Percentiles rank a stretch among this genome's conserved stretches.
Conservation (phyloP, 2,888 invertebrate genomes). For the Drosophila nigricruria region DNA sequence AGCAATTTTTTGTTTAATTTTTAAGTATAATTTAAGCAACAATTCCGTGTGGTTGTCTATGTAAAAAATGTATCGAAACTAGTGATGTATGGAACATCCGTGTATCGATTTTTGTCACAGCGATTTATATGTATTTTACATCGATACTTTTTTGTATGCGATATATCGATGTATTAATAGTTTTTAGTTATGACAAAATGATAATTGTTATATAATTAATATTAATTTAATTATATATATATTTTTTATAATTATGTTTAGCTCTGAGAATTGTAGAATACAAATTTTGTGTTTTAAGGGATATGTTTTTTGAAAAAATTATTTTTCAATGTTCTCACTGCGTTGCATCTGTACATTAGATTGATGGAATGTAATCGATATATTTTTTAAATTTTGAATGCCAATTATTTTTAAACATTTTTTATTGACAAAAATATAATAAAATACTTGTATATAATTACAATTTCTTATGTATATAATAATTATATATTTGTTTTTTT, state of each 20-base stretch:
- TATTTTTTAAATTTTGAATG: not conserved
- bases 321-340: not conserved
- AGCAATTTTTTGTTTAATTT: constrained; percentile 31
- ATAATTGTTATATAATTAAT: constrained; percentile 12
- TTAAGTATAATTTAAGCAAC: constrained; percentile 46
- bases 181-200: not conserved
- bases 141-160: constrained; percentile 14
- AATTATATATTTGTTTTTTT: not conserved
- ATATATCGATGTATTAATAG: constrained; percentile 22
- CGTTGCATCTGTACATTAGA: not conserved
- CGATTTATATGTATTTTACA: constrained; percentile 4
- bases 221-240: too few species aligned
- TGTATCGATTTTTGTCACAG: constrained; percentile 17
- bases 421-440: not conserved
- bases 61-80: constrained; percentile 54
- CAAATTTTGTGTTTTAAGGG: not conserved
- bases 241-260: not conserved
- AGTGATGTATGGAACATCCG: constrained; percentile 31
- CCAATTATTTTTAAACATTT: not conserved
- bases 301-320: not conserved
- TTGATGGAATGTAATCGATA: not conserved
- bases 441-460: constrained; percentile 3
- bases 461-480: not conserved
- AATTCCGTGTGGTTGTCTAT: constrained; percentile 46
- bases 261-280: rapidly evolving